Base-by-base conservation (phyloP, 2,113 vertebrate genomes). In the Sclerurus mexicanus region DNA sequence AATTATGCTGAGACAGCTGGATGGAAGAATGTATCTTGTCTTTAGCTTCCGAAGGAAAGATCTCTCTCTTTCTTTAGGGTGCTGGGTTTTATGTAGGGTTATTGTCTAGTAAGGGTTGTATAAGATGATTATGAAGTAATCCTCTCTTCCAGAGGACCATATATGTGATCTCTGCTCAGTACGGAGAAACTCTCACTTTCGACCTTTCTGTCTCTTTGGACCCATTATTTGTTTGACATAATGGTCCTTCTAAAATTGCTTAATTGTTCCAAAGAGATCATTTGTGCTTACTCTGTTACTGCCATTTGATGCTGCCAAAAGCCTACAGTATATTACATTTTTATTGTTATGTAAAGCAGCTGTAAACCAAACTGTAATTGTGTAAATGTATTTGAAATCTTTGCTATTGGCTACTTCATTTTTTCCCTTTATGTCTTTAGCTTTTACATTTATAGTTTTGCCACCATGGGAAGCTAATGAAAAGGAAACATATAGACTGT, bases 311-410 rank as follows among this genome's bases (percentile, higher is more conserved):
- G 69, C 52, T 64, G 89, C 68, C 85, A 95, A 69, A 93, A 76
- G 17, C 35, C 33, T 64, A 24, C 4, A 14, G 25, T 95, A 85
- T 96, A 93, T 89, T 93, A 80, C 56, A n/a, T 76, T 96, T 97
- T 95, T 87, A 94, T 92, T 93, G 79, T 96, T 91, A 92, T 42
- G 67, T 93, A 94, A 85, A 96, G 88, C 73, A 90, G 75, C 85
- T 80, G 82, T 93, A 86, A 93, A 90, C 55, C 50, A 94, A 87
- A 72, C 56, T 62, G 33, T 73, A 69, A 53, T 52, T 90, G 44
- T 72, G 10, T 85, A 78, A 79, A 40, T 58, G 39, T 80, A 52
- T 95, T 96, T 94, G 64, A 89, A 88, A 72, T 93, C 63, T 94
- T 87, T 86, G 64, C 81, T 95, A 58, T 74, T 91, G 88, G 77